Percentiles rank a stretch among this genome's conserved stretches.
These are phyloP conservation scores for Macropis europaea DNA, from an alignment of 2,888 invertebrate species.

Conservation along the genomic window DNA sequence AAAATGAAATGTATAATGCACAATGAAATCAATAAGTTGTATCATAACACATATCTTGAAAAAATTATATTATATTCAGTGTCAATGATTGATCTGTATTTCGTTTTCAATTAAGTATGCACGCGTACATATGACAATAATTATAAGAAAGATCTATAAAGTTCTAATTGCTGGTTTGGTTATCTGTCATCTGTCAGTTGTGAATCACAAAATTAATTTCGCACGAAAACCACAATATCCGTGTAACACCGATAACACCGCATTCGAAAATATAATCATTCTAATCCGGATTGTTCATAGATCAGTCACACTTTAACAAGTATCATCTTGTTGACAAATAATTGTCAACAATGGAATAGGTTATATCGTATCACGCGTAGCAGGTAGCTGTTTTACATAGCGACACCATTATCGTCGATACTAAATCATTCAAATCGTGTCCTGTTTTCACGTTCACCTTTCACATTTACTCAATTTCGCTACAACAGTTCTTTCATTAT, in stretches of 20 bases:
- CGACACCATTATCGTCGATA: constrained; percentile 17
- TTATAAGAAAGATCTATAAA: constrained; percentile 6
- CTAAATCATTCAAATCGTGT: background rate
- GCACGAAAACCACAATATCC: background rate
- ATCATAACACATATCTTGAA: constrained; percentile 29
- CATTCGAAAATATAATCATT: background rate
- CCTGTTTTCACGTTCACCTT: background rate
- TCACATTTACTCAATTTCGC: background rate
- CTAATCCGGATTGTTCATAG: constrained; percentile 5
- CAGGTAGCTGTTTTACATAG: constrained; percentile 14
- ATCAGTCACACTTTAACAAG: constrained; percentile 7
- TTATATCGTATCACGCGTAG: constrained; percentile 46
- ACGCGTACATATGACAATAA: constrained; percentile 1
- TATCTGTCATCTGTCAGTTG: constrained; percentile 47
- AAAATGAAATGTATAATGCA: constrained; percentile 6
- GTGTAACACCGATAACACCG: background rate
- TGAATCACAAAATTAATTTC: background rate
- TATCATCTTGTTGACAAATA: constrained; percentile 57
- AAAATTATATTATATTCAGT: background rate
- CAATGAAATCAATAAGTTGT: constrained; percentile 10
- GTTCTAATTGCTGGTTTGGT: constrained; percentile 3
- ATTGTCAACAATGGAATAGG: constrained; percentile 55
- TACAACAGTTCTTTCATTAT: background rate
- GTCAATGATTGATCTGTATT: background rate
- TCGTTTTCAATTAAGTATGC: constrained; percentile 1